phyloP scores from a whole-genome alignment of 1,140 invertebrate genomes.

The Monomorium pharaonis region DNA sequence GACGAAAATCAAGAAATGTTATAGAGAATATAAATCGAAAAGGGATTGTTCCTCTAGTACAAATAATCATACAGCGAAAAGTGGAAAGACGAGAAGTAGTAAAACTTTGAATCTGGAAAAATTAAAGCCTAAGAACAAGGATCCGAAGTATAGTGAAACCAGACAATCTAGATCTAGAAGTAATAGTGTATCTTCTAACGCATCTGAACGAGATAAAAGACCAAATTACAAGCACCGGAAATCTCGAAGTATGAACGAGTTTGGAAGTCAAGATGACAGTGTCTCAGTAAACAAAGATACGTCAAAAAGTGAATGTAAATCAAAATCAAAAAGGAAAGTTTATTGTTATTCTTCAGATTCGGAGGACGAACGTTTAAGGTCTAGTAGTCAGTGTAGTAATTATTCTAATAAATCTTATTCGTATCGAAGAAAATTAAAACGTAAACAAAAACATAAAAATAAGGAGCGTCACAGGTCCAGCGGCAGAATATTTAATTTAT shows the following conservation, averaged over 20 bases:
- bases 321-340: conserved; percentile 35
- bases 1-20: conserved; percentile 33
- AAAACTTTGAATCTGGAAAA: conserved; percentile 23
- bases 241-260: conserved; percentile 29
- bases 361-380: conserved; percentile 51
- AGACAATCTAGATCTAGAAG: conserved; percentile 65
- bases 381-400: conserved; percentile 64
- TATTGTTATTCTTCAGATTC: conserved; percentile 13
- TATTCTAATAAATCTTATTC: conserved; percentile 63
- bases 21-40: conserved; percentile 38
- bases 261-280: conserved; percentile 21
- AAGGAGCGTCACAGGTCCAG: conserved; percentile 59
- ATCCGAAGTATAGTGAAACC: conserved; percentile 43
- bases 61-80: conserved; percentile 32
- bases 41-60: conserved; percentile 28
- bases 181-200: conserved; percentile 61
- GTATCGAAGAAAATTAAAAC: conserved; percentile 64
- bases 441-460: conserved; percentile 67
- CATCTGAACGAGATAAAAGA: conserved; percentile 38
- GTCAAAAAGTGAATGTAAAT: conserved; percentile 41
- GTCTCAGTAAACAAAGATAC: conserved; percentile 28
- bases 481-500: conserved; percentile 57
- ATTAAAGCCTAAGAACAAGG: conserved; percentile 29
- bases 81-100: conserved; percentile 47
- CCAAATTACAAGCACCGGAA: conserved; percentile 19